phyloP scores from a whole-genome alignment of 2,797 vertebrate genomes.

The Monodelphis domestica region DNA sequence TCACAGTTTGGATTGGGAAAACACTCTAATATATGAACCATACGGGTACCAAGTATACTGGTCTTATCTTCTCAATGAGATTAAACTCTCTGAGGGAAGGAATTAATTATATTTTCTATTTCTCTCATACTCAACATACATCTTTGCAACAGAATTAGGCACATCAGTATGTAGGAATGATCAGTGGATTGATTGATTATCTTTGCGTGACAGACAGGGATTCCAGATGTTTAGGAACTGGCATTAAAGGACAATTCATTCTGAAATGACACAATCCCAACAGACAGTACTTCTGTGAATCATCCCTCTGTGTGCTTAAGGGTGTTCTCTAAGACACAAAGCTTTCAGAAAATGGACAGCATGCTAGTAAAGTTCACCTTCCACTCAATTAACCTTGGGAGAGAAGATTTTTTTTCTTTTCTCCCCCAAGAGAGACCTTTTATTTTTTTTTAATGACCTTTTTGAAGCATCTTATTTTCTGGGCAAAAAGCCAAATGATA shows the following conservation, averaged over 20 bases:
- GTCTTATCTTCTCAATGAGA: not conserved
- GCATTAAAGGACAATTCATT: constrained; percentile 27
- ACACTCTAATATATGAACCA: too few relatives aligned
- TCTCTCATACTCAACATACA: not conserved
- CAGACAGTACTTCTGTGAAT: constrained; percentile 51
- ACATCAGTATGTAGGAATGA: accelerated
- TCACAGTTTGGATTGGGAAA: too few relatives aligned
- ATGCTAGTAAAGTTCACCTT: constrained; percentile 74
- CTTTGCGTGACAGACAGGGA: not conserved
- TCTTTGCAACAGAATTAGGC: not conserved
- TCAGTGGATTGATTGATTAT: not conserved
- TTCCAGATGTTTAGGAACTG: not conserved
- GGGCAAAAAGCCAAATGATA: constrained; percentile 83
- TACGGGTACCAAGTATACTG: not conserved
- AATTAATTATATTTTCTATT: not conserved
- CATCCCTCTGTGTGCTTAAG: constrained; percentile 58
- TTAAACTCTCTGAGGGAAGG: not conserved
- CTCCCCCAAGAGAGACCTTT: constrained; percentile 61
- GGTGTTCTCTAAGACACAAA: constrained; percentile 47
- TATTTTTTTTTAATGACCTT: constrained; percentile 78
- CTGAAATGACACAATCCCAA: not conserved
- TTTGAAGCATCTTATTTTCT: constrained; percentile 81
- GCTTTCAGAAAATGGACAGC: constrained; percentile 64
- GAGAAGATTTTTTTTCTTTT: constrained; percentile 62
- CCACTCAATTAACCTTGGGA: constrained; percentile 82